Percentiles rank a stretch among this genome's conserved stretches.
These are phyloP conservation scores for Zoanthus solanderi DNA, from an alignment of 92 coral and sea anemone genomes.

Conservation along the genomic window DNA sequence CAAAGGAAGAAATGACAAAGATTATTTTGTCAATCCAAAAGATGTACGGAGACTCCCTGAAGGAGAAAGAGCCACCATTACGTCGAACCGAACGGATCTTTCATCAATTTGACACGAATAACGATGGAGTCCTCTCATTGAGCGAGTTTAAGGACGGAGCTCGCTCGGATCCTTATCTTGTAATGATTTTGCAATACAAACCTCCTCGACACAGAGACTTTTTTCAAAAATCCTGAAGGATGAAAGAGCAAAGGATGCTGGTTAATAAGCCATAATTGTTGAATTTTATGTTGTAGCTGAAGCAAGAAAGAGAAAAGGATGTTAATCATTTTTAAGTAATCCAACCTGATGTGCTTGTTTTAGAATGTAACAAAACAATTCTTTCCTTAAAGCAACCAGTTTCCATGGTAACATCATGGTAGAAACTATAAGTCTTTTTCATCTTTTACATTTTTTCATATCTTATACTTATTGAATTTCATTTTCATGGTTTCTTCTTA, in stretches of 20 bases:
- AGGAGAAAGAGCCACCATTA: constrained; percentile 73
- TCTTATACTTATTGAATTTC: too few species aligned
- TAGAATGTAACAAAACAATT: too few species aligned
- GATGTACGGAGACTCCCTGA: constrained; percentile 70
- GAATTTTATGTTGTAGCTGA: too few species aligned
- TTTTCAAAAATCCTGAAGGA: neutral
- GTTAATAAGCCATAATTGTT: too few species aligned
- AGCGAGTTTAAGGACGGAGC: constrained; percentile 91
- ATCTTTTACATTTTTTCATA: too few species aligned
- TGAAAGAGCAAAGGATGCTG: neutral
- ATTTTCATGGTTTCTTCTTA: too few species aligned
- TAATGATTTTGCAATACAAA: constrained; percentile 89
- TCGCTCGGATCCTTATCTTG: constrained; percentile 88
- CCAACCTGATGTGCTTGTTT: too few species aligned
- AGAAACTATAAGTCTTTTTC: too few species aligned
- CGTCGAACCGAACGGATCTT: constrained; percentile 87
- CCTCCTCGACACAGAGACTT: constrained; percentile 38
- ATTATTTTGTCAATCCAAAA: constrained; percentile 81
- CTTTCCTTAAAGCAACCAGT: too few species aligned
- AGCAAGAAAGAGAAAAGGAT: too few species aligned
- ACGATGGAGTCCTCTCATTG: constrained; percentile 84
- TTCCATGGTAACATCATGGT: too few species aligned
- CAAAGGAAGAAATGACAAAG: constrained; percentile 86
- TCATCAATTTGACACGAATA: constrained; percentile 80
- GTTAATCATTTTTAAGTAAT: too few species aligned